Base-by-base conservation (phyloP, 2,888 invertebrate species). In the Heteromurus nitidus region DNA sequence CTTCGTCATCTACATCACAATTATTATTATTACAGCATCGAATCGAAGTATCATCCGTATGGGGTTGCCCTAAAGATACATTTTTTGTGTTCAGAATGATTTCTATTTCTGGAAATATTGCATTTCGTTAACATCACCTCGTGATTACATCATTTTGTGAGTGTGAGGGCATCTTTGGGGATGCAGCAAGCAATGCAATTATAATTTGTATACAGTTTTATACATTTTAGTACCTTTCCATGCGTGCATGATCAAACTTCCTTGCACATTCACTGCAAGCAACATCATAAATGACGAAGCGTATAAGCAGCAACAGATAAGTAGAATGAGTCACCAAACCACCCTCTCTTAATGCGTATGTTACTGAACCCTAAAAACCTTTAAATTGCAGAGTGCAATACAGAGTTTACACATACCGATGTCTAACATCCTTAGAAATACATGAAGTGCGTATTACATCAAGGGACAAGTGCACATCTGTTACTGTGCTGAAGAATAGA, bases 401-500 rank as follows among this genome's bases (percentile, higher is more conserved):
- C 22, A 20, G 9, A 55, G 5, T 16, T 3, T 24, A 16, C 18
- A 3, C 26, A 26, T 55, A 22, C 3, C 50, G 18, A 26, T 3
- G 26, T 9, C 3, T 16, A 24, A 3, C 13, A 22, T 55, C 55
- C 55, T 24, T 47, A n/a, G 47, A 36, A 50, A 3, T 18, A 11
- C 20, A 18, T 42, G 42, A 11, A 42, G 42, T 42, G 7, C 13
- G 9, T 13, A 42, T 7, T 11, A 7, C 42, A 11, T 11, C 9
- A 42, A 42, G 13, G 42, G 7, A 42, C 16, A 50, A 50, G n/a
- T 24, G 70, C 36, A 58, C 70, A 70, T 70, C 70, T 70, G 70
- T 26, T 36, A 11, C n/a, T 20, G 26, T 1, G 22, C 42, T 42
- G 18, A 42, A 55, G n/a, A n/a, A n/a, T n/a, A 11, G 13, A 36